Base-by-base conservation (phyloP, 2,888 invertebrate genomes). In the Chymomyza fuscimana region DNA sequence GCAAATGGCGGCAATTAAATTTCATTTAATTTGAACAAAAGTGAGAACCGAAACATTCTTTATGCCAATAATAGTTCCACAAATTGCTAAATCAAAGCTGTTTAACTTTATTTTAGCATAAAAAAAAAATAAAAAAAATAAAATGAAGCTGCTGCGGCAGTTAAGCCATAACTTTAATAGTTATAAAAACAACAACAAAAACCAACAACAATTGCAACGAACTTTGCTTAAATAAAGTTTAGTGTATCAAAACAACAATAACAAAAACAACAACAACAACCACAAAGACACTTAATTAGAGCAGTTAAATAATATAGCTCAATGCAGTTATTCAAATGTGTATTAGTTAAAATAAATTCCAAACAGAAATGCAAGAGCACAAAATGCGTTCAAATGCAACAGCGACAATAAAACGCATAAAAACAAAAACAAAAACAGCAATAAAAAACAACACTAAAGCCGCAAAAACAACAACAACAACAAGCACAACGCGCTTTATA, bases 341-440 rank as follows among this genome's bases (percentile, higher is more conserved):
- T 83, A 79, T 77, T 74, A 74, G 86, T 73, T 85, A 85, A 82
- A 75, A 74, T 74, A 77, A 87, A 87, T 86, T 79, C 80, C 80
- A 65, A 65, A 68, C 76, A 71, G 82, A 82, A 82, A 82, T 79
- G 71, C 70, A 81, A 82, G 67, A 79, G 71, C 70, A 74, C 83
- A 83, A 83, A 87, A 83, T 83, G 83, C 81, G 86, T 87, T 85
- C 87, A 86, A 83, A 73, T 86, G 83, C 86, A 80, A 79, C 86
- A 74, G 65, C 84, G 65, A 54, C 79, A 78, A 69, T 63, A 72
- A 63, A 72, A 65, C 68, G 65, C 67, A 67, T 62, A 19, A 63
- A 19, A 58, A 19, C 58, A 58, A 65, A 72, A 54, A 10, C 69
- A 72, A 19, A 67, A 52, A 56, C 32, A 25, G 32, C 61, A 46